phyloP scores from a whole-genome alignment of 2,888 invertebrate genomes.

The Mycalesis mineus region DNA sequence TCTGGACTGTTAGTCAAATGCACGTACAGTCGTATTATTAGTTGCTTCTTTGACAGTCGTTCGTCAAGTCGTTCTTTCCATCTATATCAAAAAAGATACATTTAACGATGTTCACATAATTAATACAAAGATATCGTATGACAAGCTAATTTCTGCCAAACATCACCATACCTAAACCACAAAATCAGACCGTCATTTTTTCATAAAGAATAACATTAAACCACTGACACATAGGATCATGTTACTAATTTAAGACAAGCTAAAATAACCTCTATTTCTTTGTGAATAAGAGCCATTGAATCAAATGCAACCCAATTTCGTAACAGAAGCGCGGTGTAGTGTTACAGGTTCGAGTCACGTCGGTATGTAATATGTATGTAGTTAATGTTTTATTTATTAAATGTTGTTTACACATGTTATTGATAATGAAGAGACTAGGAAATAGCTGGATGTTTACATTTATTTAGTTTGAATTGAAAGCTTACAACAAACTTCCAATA shows the following conservation, averaged over 20 bases:
- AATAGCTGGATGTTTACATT: constrained; percentile 28
- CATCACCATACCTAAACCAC: constrained; percentile 7
- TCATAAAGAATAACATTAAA: constrained; percentile 35
- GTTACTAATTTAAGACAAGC: constrained; percentile 49
- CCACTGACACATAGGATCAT: constrained; percentile 54
- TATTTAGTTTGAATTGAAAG: constrained; percentile 1
- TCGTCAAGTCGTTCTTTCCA: too few species aligned
- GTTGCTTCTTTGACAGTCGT: too few species aligned
- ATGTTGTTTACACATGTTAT: constrained; percentile 32
- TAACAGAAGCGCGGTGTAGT: constrained; percentile 55
- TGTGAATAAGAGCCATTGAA: constrained; percentile 30
- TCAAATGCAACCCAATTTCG: constrained; percentile 43
- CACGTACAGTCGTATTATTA: too few species aligned
- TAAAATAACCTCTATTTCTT: constrained; percentile 33
- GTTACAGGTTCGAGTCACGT: constrained; percentile 51
- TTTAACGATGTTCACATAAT: too few species aligned
- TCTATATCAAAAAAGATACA: too few species aligned
- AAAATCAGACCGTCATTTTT: constrained; percentile 14
- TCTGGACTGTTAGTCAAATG: too few species aligned
- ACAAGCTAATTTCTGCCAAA: not conserved
- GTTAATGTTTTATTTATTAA: constrained; percentile 36
- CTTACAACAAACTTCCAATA: too few species aligned
- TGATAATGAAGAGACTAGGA: constrained; percentile 30
- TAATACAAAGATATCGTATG: not conserved
- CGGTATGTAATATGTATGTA: constrained; percentile 27